Percentiles rank a stretch among this genome's conserved stretches.
Evolutionary conservation across 2,888 invertebrate genomes (phyloP).

Genomic region (Drosophila sordidula): DNA sequence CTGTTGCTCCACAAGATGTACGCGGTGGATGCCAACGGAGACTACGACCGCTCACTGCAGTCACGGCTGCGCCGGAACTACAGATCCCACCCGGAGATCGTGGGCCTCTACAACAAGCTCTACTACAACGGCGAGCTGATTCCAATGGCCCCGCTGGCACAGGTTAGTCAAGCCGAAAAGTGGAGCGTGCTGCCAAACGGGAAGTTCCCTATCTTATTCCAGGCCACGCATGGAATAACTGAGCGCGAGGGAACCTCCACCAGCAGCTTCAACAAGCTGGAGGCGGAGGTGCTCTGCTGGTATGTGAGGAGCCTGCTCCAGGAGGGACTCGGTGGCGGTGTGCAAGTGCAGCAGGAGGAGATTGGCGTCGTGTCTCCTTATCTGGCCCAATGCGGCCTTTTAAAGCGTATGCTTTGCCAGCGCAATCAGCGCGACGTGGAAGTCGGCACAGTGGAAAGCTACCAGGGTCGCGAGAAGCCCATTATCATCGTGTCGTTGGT

Average conservation of each 20-base stretch:
- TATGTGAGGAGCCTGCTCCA: constrained; percentile 86
- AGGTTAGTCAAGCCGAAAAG: constrained; percentile 5
- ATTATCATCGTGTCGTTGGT: constrained; percentile 93
- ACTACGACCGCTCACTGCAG: constrained; percentile 87
- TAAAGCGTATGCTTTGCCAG: constrained; percentile 56
- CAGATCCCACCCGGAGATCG: constrained; percentile 89
- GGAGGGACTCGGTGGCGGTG: constrained; percentile 83
- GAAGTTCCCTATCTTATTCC: constrained; percentile 7
- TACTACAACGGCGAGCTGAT: constrained; percentile 90
- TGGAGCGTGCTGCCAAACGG: not conserved
- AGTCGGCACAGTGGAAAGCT: constrained; percentile 93
- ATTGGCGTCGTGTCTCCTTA: constrained; percentile 88
- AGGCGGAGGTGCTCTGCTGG: constrained; percentile 87
- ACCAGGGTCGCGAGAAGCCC: constrained; percentile 93
- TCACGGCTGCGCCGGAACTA: constrained; percentile 91
- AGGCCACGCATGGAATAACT: constrained; percentile 5
- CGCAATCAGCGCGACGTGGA: constrained; percentile 85
- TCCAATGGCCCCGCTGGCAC: constrained; percentile 77
- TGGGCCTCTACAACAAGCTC: constrained; percentile 88
- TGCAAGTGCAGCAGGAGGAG: constrained; percentile 83
- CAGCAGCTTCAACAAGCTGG: constrained; percentile 87
- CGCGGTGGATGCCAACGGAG: constrained; percentile 56
- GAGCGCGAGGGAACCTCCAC: constrained; percentile 40
- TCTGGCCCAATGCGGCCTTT: constrained; percentile 80
- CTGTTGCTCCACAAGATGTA: constrained; percentile 86